These are phyloP conservation scores for Cosmia trapezina DNA, from an alignment of 2,888 invertebrate genomes.

Conservation along the genomic window DNA sequence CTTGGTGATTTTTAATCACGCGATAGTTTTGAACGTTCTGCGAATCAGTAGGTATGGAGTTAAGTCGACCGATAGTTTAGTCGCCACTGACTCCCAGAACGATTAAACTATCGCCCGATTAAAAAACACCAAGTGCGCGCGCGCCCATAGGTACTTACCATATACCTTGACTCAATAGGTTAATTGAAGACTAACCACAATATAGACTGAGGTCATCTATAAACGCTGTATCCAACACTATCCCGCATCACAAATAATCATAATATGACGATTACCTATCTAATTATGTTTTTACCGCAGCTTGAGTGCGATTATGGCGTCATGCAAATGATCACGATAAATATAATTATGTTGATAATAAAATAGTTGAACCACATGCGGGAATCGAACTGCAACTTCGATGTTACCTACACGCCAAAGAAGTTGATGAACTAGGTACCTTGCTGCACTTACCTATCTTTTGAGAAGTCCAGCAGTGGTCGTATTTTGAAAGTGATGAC, in stretches of 20 bases:
- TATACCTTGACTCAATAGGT: conserved; percentile 9
- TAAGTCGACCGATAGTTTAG: no score
- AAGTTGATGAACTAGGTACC: not conserved
- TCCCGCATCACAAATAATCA: conserved; percentile 33
- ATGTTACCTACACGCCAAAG: not conserved
- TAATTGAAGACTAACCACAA: conserved; percentile 4
- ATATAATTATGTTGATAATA: not conserved
- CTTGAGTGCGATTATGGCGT: not conserved
- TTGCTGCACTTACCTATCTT: not conserved
- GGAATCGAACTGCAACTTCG: not conserved
- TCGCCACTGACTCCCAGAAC: no score
- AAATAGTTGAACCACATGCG: conserved; percentile 7
- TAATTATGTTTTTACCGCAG: not conserved
- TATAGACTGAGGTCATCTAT: not conserved
- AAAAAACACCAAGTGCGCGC: no score
- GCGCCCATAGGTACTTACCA: no score
- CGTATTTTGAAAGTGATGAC: not conserved
- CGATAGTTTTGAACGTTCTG: no score
- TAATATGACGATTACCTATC: not conserved
- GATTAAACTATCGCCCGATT: no score
- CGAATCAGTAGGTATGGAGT: no score
- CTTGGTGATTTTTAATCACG: no score
- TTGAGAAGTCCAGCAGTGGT: not conserved
- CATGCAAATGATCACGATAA: not conserved
- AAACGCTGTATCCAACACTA: conserved; percentile 16